Evolutionary conservation across 2,888 invertebrate genomes (phyloP).

Genomic region (Netelia melanura): DNA sequence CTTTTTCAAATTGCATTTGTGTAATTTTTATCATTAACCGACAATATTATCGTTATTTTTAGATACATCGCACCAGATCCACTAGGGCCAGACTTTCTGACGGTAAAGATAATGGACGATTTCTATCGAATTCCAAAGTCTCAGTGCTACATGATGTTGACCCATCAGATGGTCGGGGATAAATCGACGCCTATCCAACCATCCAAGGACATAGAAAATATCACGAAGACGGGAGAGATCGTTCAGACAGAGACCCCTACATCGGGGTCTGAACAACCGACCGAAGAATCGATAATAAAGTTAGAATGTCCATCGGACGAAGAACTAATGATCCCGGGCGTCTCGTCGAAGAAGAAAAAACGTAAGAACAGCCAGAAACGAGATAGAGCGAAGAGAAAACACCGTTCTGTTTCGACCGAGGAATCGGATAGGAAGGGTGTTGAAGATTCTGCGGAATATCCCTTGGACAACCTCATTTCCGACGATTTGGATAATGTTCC

Average conservation of each 20-base stretch:
- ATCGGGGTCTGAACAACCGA: neutral
- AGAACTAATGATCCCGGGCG: neutral
- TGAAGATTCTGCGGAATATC: neutral
- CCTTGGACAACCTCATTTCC: neutral
- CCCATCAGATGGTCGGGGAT: constrained; percentile 31
- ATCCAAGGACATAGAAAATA: neutral
- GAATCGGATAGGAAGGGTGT: neutral
- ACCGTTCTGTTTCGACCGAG: neutral
- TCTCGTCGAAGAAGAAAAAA: neutral
- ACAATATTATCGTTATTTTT: constrained; percentile 60
- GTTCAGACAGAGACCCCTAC: neutral
- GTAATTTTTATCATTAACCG: constrained; percentile 25
- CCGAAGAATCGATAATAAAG: constrained; percentile 12
- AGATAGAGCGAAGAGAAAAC: neutral
- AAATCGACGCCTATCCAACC: neutral
- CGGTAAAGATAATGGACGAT: constrained; percentile 52
- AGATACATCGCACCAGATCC: constrained; percentile 67
- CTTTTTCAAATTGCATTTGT: neutral
- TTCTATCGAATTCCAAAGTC: constrained; percentile 62
- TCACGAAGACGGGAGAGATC: neutral
- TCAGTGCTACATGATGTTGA: constrained; percentile 57
- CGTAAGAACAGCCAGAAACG: neutral
- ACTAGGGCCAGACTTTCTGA: constrained; percentile 58
- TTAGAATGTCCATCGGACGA: neutral
- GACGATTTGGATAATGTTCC: constrained; percentile 33